phyloP scores from a whole-genome alignment of 2,888 invertebrate genomes.

The Drosophila kanekoi region DNA sequence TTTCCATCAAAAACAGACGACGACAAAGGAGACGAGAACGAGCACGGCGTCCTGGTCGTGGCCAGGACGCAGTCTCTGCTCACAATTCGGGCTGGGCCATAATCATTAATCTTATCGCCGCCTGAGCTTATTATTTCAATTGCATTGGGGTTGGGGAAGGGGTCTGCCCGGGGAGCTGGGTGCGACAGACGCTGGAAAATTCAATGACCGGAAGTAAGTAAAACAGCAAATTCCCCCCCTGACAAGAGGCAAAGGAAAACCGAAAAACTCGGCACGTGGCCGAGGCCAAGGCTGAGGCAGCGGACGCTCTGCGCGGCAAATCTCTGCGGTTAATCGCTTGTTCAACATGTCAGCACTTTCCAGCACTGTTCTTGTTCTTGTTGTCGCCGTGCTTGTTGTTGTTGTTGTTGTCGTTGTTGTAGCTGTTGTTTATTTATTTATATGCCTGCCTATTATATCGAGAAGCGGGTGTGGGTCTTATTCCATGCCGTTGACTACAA shows the following conservation, averaged over 20 bases:
- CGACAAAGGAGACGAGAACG: constrained; percentile 39
- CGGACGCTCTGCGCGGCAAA: constrained; percentile 35
- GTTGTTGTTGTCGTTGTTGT: constrained; percentile 23
- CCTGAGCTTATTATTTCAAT: constrained; percentile 85
- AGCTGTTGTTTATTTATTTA: constrained; percentile 68
- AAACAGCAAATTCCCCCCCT: constrained; percentile 62
- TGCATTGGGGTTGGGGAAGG: constrained; percentile 26
- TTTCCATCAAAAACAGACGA: constrained; percentile 84
- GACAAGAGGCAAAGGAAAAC: constrained; percentile 15
- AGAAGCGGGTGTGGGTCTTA: constrained; percentile 7
- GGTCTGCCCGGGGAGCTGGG: constrained; percentile 28
- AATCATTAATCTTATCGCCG: constrained; percentile 86
- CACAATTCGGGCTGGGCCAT: constrained; percentile 72
- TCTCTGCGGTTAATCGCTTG: constrained; percentile 81
- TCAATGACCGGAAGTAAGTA: constrained; percentile 83
- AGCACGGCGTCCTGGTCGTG: constrained; percentile 18
- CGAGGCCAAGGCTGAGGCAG: constrained; percentile 7
- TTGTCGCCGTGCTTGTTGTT: constrained; percentile 9
- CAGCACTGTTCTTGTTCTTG: constrained; percentile 11
- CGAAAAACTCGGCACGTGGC: constrained; percentile 66
- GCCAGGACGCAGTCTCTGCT: constrained; percentile 33
- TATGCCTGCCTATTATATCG: constrained; percentile 43
- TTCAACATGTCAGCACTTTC: constrained; percentile 76
- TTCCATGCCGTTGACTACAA: constrained; percentile 23
- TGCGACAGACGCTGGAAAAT: constrained; percentile 53